A percentile compares a stretch with the other conserved stretches of the same genome.
Evolutionary conservation across 2,888 invertebrate genomes (phyloP).

Genomic region (Thyatira batis): DNA sequence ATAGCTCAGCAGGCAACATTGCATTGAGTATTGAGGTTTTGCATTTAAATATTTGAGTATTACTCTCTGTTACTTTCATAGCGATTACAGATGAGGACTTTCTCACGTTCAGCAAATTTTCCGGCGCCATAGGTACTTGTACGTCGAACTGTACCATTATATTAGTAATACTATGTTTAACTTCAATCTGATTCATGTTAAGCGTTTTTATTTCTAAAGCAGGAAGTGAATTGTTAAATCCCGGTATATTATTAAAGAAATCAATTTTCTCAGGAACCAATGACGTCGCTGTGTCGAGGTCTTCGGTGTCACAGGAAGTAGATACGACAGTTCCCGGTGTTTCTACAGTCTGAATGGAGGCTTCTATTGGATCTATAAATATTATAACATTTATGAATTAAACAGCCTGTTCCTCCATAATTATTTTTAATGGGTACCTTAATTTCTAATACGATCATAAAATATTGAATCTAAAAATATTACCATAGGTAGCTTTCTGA

Average conservation of each 20-base stretch:
- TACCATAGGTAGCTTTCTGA: constrained; percentile 18
- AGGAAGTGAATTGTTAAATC: constrained; percentile 49
- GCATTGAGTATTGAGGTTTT: constrained; percentile 60
- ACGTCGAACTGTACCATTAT: constrained; percentile 66
- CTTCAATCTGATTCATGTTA: constrained; percentile 51
- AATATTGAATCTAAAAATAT: background rate
- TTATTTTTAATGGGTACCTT: background rate
- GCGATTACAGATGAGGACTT: constrained; percentile 43
- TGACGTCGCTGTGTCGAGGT: background rate
- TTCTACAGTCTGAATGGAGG: constrained; percentile 34
- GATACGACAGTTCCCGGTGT: background rate
- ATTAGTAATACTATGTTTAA: constrained; percentile 63
- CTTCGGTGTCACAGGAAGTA: background rate
- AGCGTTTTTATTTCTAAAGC: constrained; percentile 54
- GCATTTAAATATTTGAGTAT: constrained; percentile 59
- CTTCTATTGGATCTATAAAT: constrained; percentile 37
- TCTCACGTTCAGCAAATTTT: constrained; percentile 23
- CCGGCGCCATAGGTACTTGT: constrained; percentile 33
- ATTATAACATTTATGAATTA: constrained; percentile 4
- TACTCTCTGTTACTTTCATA: constrained; percentile 36
- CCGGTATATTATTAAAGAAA: constrained; percentile 38
- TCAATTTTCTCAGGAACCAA: constrained; percentile 6
- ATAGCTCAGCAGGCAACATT: constrained; percentile 67
- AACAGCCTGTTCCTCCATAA: background rate
- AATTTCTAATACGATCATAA: background rate